A percentile compares a stretch with the other conserved stretches of the same genome.
Evolutionary conservation across 2,113 vertebrate genomes (phyloP).

Genomic region (Meriones unguiculatus): DNA sequence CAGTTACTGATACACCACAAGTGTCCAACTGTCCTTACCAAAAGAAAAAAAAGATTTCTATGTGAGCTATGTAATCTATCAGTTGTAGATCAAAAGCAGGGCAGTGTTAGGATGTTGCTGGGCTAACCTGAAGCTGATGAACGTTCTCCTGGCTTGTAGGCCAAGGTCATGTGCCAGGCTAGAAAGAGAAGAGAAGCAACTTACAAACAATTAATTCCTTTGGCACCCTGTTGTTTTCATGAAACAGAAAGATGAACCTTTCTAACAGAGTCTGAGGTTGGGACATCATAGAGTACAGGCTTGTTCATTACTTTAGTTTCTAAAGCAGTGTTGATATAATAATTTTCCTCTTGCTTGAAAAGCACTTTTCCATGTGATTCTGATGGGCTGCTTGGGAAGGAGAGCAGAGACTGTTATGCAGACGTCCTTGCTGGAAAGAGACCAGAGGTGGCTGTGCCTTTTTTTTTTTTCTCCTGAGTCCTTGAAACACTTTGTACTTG

Average conservation of each 20-base stretch:
- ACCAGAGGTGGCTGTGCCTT: background rate
- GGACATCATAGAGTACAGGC: background rate
- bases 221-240: background rate
- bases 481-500: conserved; percentile 57
- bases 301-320: background rate
- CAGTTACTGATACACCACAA: background rate
- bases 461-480: background rate
- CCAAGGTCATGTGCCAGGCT: background rate
- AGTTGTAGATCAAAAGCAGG: background rate
- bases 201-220: background rate
- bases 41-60: background rate
- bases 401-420: background rate
- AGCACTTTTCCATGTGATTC: background rate
- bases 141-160: background rate
- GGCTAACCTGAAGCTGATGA: background rate
- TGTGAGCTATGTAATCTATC: too few species aligned
- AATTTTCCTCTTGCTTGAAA: background rate
- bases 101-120: background rate
- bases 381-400: background rate
- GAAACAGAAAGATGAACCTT: background rate
- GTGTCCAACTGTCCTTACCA: background rate
- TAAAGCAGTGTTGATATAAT: background rate
- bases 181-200: background rate
- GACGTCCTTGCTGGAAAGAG: background rate
- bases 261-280: background rate